A percentile compares a stretch with the other conserved stretches of the same genome.
These are phyloP conservation scores for Megaustenia siamemsis DNA, from an alignment of 2,888 invertebrate genomes.

Conservation along the genomic window DNA sequence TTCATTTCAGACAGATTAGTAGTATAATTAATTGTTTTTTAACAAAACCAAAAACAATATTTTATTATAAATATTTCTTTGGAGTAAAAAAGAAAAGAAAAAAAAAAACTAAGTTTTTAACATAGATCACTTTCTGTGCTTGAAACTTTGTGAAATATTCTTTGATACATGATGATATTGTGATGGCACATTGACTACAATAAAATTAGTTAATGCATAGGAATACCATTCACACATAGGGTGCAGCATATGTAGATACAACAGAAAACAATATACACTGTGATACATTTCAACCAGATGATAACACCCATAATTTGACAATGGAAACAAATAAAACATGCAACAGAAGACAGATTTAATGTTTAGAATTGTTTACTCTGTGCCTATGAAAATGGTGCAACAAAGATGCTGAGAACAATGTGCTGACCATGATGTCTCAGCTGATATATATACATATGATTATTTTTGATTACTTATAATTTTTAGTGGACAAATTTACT, in stretches of 20 bases:
- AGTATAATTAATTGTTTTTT: no score
- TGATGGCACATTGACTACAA: not conserved
- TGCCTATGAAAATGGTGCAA: not conserved
- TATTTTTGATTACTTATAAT: no score
- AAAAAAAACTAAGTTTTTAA: no score
- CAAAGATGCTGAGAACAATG: not conserved
- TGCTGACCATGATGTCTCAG: not conserved
- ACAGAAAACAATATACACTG: not conserved
- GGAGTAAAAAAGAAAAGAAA: no score
- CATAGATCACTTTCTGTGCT: no score
- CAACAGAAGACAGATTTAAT: not conserved
- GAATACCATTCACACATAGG: not conserved
- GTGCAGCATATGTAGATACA: not conserved
- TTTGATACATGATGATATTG: not conserved
- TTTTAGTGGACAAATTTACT: no score
- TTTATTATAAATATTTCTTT: no score
- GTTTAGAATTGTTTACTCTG: not conserved
- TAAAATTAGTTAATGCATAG: constrained; percentile 22
- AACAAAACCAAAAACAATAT: no score
- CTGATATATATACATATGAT: no score
- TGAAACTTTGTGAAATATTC: no score
- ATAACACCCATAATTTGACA: not conserved
- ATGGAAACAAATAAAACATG: not conserved
- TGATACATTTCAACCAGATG: no score
- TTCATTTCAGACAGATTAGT: no score